Base-by-base conservation (phyloP, 2,888 invertebrate genomes). In the Coenonympha glycerion region DNA sequence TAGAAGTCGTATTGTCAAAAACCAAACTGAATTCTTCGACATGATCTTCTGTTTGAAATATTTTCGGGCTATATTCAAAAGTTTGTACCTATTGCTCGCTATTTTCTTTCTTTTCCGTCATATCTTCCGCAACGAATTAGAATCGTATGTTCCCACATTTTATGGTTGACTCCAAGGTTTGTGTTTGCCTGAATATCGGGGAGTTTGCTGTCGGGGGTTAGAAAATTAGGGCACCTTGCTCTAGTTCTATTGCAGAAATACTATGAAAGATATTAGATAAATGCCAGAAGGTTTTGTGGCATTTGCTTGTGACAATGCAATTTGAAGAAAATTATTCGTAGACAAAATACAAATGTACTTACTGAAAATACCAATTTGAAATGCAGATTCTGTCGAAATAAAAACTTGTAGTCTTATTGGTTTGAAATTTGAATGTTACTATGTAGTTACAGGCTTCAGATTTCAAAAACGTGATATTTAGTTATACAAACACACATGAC, bases 221-320 rank as follows among this genome's bases (percentile, higher is more conserved):
- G 39, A 22, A 24, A 39, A 39, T 39, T 39, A 24, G 39, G 39
- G 39, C 39, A 39, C 39, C 39, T 39, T 39, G 39, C 8, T 22
- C 39, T 22, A 24, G 16, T 39, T 39, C 24, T 39, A 24, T 22
- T 39, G 24, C 39, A 22, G 24, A 39, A 39, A 39, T 39, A 39
- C 22, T 24, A 39, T 15, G 24, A 24, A 39, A 33, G n/a, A n/a
- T 4, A 2, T 22, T 15, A 15, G 24, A 3, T 24, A 39, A 24
- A 39, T 39, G 24, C 15, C 39, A 24, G 15, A 37, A 15, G 37
- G 6, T 37, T 21, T 37, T 22, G 9, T 13, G 9, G 31, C 3
- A 15, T 13, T 6, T 11, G 28, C 11, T 28, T n/a, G 8, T 15
- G n/a, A n/a, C n/a, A n/a, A n/a, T n/a, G n/a, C n/a, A 15, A 15